Evolutionary conservation across 2,113 vertebrate genomes (phyloP), one percentile per base, ranked within the genome.

Genomic region (Chionis minor): DNA sequence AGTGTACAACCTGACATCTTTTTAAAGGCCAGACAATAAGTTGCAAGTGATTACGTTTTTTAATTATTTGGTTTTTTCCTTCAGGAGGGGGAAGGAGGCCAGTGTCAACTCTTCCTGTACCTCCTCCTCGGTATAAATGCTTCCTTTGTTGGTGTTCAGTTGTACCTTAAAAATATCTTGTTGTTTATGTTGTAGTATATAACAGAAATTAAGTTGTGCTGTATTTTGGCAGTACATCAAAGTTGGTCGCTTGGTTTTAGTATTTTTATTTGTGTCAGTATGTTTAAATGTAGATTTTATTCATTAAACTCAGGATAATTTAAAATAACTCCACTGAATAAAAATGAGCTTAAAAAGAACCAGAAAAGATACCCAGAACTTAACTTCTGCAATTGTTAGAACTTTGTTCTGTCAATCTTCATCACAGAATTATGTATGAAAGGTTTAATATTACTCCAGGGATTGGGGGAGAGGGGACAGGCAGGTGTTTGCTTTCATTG

Each of bases 401-500:
- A 44, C 26, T 55, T 86, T 79, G 4, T 72, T 92, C 40, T 42
- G 26, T 20, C 61, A 40, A 3, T 73, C 54, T 58, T 91, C 32
- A 45, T 75, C 23, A n/a, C 22, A 81, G 35, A 51, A 45, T 79
- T 51, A 35, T 0, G 0, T 56, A 21, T 18, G 33, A 56, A 71
- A 73, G 26, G 14, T 63, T 80, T n/a, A 38, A 21, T 82, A 32
- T 23, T 73, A 65, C 13, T 52, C 2, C 40, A 70, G 30, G 61
- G 13, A 14, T 8, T 49, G 47, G 19, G 19, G n/a, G 7, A 12
- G 33, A 4, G 16, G 40, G 47, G 20, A 8, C 2, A 0, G 32
- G 16, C 24, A 73, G 23, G 24, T 70, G 32, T 62, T 33, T 81
- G 23, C 35, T 75, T 84, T 75, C 16, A 14, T 35, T 73, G 52